phyloP scores from a whole-genome alignment of 2,113 vertebrate genomes.

The Notechis scutatus region DNA sequence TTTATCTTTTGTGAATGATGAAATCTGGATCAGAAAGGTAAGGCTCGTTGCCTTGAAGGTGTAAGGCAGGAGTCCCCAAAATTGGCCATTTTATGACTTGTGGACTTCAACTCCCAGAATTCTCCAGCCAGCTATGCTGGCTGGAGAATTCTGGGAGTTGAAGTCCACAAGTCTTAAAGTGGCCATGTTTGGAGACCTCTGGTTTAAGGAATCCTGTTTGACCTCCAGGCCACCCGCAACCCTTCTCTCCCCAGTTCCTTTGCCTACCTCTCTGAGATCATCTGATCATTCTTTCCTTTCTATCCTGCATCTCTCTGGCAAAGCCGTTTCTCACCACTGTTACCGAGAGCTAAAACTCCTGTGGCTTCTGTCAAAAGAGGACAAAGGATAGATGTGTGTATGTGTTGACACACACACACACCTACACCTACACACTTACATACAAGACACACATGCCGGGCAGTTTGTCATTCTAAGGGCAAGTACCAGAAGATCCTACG shows the following conservation, averaged over 20 bases:
- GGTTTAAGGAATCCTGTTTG: background rate
- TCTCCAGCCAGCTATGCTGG: no score
- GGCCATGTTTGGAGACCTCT: no score
- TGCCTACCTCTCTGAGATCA: no score
- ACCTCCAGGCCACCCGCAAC: background rate
- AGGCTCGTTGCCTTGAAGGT: background rate
- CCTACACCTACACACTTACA: background rate
- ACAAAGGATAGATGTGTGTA: background rate
- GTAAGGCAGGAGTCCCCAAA: no score
- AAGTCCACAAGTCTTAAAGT: no score
- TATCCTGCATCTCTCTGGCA: background rate
- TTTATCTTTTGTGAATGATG: no score
- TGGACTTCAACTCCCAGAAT: no score
- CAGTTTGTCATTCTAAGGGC: background rate
- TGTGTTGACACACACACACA: background rate
- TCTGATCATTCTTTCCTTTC: background rate
- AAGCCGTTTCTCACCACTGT: background rate
- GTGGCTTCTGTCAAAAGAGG: background rate
- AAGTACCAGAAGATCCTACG: background rate
- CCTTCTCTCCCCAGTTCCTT: background rate
- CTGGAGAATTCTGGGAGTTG: no score
- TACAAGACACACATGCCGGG: background rate
- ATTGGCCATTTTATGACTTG: no score
- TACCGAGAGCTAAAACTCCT: background rate
- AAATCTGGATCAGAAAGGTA: background rate